Percentiles rank a stretch among this genome's conserved stretches.
These are phyloP conservation scores for Pachypsylla venusta DNA, from an alignment of 1,140 invertebrate genomes.

Conservation along the genomic window DNA sequence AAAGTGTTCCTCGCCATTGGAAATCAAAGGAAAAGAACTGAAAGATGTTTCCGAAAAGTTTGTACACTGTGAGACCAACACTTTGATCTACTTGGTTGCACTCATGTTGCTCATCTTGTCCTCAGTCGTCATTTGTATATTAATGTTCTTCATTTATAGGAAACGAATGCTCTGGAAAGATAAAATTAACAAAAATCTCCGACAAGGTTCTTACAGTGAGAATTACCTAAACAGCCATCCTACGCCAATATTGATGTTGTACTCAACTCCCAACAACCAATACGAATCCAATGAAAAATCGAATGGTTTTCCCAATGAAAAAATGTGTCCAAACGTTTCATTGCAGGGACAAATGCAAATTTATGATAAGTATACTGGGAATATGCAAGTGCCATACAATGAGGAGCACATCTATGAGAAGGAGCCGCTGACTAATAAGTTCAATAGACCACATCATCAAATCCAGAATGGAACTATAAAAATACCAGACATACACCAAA, in stretches of 20 bases:
- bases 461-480: not conserved
- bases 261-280: not conserved
- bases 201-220: not conserved
- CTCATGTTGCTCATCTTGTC: not conserved
- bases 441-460: not conserved
- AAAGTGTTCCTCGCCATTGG: constrained; percentile 38
- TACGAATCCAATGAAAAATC: not conserved
- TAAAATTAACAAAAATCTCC: not conserved
- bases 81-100: not conserved
- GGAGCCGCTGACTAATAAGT: not conserved
- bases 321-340: not conserved
- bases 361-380: not conserved
- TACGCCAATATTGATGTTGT: not conserved
- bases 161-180: not conserved
- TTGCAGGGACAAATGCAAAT: not conserved
- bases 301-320: not conserved
- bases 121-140: not conserved
- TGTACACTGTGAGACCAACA: constrained; percentile 38
- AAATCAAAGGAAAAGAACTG: constrained; percentile 34
- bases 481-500: too few species aligned
- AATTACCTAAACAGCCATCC: not conserved
- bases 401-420: not conserved
- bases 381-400: not conserved
- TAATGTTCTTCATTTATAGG: not conserved
- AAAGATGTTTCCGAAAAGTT: constrained; percentile 39